Evolutionary conservation across 2,888 invertebrate species (phyloP), one percentile per base, ranked within the genome.

Genomic region (Cheilosia variabilis): DNA sequence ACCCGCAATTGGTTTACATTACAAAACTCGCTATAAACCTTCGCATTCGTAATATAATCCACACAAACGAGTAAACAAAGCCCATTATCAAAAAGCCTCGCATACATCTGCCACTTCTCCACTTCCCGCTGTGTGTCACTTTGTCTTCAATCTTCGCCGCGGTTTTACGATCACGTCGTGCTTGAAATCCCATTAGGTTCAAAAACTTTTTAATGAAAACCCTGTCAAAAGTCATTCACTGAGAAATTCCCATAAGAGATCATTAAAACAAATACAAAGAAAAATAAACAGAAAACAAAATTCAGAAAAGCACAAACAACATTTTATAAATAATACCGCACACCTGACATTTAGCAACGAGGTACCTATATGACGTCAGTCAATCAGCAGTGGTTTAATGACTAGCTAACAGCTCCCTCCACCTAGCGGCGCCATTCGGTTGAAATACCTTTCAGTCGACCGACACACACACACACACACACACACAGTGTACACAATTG

Each of bases 301-400:
- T 47, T n/a, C 52, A 53, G 50, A 45, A 50, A 62, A 72, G 58
- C 34, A 50, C 24, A 43, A 72, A 53, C 34, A 58, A 37, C 37
- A 37, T 13, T 58, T 47, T 58, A 71, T 72, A 78, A 76, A 86
- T 81, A 86, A 86, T 81, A 81, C 86, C 72, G 81, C 86, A 86
- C 86, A 86, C 86, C 86, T 86, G 86, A 86, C 81, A 86, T 86
- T 86, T 86, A 86, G 65, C 77, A 37, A 72, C 77, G 27, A 27
- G 27, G 27, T 31, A 7, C 27, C 5, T 9, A 31, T 68, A 72
- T 86, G 86, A 86, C 86, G 86, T 86, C 86, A 86, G 81, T 34
- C 72, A 72, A 58, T 65, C 69, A 71, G 71, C 75, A 47, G 60
- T 24, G 60, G 65, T 75, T 76, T 80, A 75, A 84, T 86, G 71